phyloP scores from a whole-genome alignment of 1,140 invertebrate species.

The Macrostomum lignano region DNA sequence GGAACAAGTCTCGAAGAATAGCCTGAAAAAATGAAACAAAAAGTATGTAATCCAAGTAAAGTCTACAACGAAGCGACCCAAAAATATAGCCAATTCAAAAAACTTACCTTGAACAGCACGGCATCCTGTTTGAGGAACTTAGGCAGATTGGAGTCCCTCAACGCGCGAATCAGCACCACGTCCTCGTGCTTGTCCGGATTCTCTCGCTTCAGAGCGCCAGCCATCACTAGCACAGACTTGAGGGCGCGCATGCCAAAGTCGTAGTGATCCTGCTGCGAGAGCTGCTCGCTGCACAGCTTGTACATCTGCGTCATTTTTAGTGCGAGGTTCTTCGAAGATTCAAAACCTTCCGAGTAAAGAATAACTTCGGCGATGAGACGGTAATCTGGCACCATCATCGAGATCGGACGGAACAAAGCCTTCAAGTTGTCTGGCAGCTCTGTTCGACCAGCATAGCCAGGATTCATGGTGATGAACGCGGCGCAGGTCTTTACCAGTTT shows the following conservation, averaged over 20 bases:
- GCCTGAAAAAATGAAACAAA: too few relatives aligned
- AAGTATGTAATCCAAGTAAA: too few relatives aligned
- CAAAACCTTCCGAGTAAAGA: constrained; percentile 64
- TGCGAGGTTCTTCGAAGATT: constrained; percentile 49
- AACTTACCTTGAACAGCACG: constrained; percentile 21
- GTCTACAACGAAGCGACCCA: neutral
- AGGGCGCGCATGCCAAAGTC: constrained; percentile 62
- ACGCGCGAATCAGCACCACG: constrained; percentile 24
- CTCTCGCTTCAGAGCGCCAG: constrained; percentile 26
- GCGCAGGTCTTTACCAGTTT: constrained; percentile 23
- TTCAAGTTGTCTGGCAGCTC: constrained; percentile 29
- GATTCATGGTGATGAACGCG: constrained; percentile 36
- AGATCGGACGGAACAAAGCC: constrained; percentile 52
- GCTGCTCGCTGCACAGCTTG: constrained; percentile 58
- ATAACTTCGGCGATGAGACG: constrained; percentile 68
- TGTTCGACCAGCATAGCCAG: constrained; percentile 56
- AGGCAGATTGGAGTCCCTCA: constrained; percentile 28
- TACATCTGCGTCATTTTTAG: constrained; percentile 72
- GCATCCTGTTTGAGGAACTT: constrained; percentile 28
- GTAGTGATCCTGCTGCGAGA: constrained; percentile 65
- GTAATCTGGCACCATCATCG: constrained; percentile 77
- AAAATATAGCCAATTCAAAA: neutral
- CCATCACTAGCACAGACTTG: constrained; percentile 29
- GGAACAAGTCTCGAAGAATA: constrained; percentile 29
- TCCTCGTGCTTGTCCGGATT: constrained; percentile 28